Conservation (phyloP, 2,113 vertebrate genomes). For the Ciconia boyciana region DNA sequence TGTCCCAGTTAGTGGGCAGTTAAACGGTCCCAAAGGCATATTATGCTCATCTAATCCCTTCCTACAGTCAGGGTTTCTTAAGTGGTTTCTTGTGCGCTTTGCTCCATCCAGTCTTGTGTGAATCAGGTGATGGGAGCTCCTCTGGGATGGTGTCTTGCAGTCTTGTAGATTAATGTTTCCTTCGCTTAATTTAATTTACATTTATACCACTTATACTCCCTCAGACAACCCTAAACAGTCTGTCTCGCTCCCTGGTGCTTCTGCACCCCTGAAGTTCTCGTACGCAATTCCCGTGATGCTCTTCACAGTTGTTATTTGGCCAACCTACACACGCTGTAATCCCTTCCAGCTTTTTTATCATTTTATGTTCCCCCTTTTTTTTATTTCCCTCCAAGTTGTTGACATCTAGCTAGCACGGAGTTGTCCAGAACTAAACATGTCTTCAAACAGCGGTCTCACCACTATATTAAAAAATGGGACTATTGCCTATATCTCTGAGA, state of each 20-base stretch:
- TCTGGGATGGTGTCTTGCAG: neutral
- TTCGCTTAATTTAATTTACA: constrained; percentile 36
- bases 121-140: constrained; percentile 2
- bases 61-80: neutral
- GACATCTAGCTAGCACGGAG: neutral
- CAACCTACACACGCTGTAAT: constrained; percentile 35
- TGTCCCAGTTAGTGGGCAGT: neutral
- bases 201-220: neutral
- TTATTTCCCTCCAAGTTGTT: constrained; percentile 44
- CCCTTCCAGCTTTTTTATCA: constrained; percentile 50
- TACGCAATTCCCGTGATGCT: constrained; percentile 11
- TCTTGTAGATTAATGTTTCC: constrained; percentile 1
- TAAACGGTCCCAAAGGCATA: neutral
- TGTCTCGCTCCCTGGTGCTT: neutral
- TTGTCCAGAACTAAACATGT: constrained; percentile 54
- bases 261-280: constrained; percentile 18
- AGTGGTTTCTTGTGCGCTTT: neutral
- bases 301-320: constrained; percentile 40
- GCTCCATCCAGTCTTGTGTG: neutral
- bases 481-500: constrained; percentile 29
- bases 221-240: neutral
- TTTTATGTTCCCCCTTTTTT: constrained; percentile 17
- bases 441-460: constrained; percentile 18
- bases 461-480: constrained; percentile 61
- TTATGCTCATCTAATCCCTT: neutral